Conservation (phyloP, 2,888 invertebrate genomes). For the Tipula helvola region DNA sequence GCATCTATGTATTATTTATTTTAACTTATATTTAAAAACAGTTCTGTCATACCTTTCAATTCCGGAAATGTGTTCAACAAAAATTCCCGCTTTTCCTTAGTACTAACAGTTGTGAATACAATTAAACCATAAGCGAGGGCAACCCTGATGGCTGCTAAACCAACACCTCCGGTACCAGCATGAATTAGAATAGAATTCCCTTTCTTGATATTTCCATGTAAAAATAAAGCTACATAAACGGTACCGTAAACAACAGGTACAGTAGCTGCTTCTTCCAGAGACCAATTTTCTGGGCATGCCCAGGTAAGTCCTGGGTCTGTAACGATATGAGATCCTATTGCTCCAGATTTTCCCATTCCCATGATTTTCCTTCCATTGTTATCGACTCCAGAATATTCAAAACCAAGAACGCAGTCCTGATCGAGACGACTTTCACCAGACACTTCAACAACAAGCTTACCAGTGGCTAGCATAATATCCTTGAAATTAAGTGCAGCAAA, state of each 20-base stretch:
- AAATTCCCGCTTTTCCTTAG: conserved; percentile 26
- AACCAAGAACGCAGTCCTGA: conserved; percentile 54
- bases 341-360: conserved; percentile 43
- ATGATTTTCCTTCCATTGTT: conserved; percentile 48
- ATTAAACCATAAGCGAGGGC: conserved; percentile 51
- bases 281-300: conserved; percentile 60
- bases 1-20: no score
- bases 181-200: conserved; percentile 27
- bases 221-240: conserved; percentile 42
- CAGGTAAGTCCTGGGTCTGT: conserved; percentile 38
- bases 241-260: conserved; percentile 35
- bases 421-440: conserved; percentile 50
- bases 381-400: conserved; percentile 51
- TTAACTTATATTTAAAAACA: no score
- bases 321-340: conserved; percentile 42
- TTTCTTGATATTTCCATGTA: conserved; percentile 26
- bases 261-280: conserved; percentile 59
- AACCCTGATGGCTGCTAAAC: conserved; percentile 64
- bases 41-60: conserved; percentile 29
- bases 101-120: conserved; percentile 25
- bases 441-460: conserved; percentile 73
- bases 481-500: conserved; percentile 84
- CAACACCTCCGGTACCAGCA: conserved; percentile 58
- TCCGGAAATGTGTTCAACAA: conserved; percentile 41
- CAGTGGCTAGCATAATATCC: conserved; percentile 89